phyloP scores from a whole-genome alignment of 2,797 vertebrate genomes.

The Caiman crocodilus region DNA sequence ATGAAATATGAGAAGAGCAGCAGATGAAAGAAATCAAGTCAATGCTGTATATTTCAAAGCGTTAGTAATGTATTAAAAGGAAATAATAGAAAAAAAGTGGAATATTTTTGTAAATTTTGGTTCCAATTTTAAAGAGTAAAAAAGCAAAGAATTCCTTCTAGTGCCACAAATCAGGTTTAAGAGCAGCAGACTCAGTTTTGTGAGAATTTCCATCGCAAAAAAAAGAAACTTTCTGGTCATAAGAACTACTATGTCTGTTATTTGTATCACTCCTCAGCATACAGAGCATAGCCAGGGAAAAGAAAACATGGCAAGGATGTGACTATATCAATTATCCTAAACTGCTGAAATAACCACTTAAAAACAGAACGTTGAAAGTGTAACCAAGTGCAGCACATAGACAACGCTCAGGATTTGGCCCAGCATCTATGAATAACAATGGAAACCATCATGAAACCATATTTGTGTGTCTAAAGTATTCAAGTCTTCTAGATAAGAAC shows the following conservation, averaged over 20 bases:
- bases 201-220: neutral
- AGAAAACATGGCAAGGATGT: neutral
- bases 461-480: no score
- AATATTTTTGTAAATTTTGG: neutral
- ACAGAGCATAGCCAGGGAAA: neutral
- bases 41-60: rapidly evolving
- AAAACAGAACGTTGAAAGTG: neutral
- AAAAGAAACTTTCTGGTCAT: neutral
- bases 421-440: neutral
- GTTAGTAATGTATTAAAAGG: neutral
- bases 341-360: neutral
- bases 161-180: neutral
- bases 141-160: neutral
- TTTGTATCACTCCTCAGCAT: neutral
- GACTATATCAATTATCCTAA: neutral
- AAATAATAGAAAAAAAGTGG: neutral
- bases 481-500: neutral
- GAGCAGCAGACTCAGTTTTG: neutral
- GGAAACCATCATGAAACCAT: rapidly evolving
- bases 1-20: slow-evolving; percentile 60
- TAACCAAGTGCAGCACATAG: neutral
- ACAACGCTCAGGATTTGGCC: neutral
- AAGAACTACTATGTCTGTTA: no score
- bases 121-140: neutral
- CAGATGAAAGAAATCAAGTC: neutral